Evolutionary conservation across 2,113 vertebrate genomes (phyloP).

Genomic region (Ornithorhynchus anatinus): DNA sequence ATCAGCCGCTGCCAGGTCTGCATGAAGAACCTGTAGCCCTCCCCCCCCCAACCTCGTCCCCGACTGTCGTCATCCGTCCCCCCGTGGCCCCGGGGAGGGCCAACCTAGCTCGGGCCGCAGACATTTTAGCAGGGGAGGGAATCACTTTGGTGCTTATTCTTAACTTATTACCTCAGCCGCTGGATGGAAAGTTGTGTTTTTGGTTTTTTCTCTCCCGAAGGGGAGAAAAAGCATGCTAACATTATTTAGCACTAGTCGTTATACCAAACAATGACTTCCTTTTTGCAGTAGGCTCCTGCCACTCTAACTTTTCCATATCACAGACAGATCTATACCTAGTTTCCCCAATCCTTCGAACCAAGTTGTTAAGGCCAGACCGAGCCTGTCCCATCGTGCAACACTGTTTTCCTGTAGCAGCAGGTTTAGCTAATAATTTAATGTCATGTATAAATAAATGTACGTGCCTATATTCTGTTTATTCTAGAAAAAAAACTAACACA

Average conservation of each 20-base stretch:
- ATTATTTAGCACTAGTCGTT: neutral
- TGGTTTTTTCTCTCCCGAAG: neutral
- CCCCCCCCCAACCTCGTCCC: neutral
- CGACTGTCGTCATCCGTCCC: neutral
- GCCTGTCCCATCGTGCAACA: neutral
- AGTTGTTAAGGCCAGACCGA: neutral
- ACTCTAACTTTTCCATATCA: neutral
- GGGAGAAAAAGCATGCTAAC: conserved; percentile 5
- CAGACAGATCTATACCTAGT: neutral
- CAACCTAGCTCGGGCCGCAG: neutral
- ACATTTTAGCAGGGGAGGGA: conserved; percentile 9
- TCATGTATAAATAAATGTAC: neutral
- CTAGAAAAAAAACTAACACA: neutral
- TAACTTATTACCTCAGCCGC: conserved; percentile 93
- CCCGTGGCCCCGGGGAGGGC: no score
- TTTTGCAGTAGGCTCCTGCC: neutral
- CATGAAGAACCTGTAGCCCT: conserved; percentile 94
- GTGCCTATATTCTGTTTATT: neutral
- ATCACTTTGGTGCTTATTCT: conserved; percentile 82
- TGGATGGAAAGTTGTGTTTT: conserved; percentile 29
- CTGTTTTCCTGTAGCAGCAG: fast-evolving
- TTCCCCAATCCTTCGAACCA: neutral
- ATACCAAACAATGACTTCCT: neutral
- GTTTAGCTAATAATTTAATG: neutral
- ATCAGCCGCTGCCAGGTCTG: conserved; percentile 98